phyloP scores from a whole-genome alignment of 1,140 invertebrate species.

The Psilanteris sp. region DNA sequence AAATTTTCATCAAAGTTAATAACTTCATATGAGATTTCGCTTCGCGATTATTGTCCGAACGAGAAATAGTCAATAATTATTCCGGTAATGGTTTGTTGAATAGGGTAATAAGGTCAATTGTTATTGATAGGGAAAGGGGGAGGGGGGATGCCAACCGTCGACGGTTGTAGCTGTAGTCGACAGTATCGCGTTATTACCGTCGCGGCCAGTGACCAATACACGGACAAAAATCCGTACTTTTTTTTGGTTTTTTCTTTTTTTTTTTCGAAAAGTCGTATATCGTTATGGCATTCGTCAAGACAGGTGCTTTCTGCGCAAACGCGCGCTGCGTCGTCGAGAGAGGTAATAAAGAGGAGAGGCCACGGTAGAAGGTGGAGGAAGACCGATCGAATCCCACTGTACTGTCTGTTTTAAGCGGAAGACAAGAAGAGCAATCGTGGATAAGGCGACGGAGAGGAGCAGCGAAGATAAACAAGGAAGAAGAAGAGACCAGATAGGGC shows the following conservation, averaged over 20 bases:
- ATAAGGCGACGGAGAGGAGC: conserved; percentile 39
- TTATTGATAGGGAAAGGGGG: too few species aligned
- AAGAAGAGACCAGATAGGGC: conserved; percentile 66
- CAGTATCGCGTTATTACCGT: too few species aligned
- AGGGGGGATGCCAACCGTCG: too few species aligned
- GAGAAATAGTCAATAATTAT: conserved; percentile 10
- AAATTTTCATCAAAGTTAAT: conserved; percentile 49
- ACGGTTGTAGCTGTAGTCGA: too few species aligned
- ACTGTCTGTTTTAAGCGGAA: conserved; percentile 43
- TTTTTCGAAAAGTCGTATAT: conserved; percentile 21
- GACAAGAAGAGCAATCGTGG: conserved; percentile 58
- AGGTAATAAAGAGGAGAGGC: conserved; percentile 55
- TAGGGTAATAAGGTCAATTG: too few species aligned
- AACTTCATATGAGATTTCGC: conserved; percentile 40
- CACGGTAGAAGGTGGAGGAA: conserved; percentile 59
- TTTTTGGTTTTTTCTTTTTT: background rate
- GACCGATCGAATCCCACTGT: conserved; percentile 44
- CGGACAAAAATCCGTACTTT: background rate
- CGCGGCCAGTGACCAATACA: too few species aligned
- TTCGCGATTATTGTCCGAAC: conserved; percentile 12
- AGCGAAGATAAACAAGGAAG: conserved; percentile 37
- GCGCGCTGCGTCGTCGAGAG: conserved; percentile 43
- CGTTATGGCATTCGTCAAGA: conserved; percentile 51
- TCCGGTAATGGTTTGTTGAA: conserved; percentile 12
- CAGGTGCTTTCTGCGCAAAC: conserved; percentile 51